Percentiles rank a stretch among this genome's conserved stretches.
phyloP scores from a whole-genome alignment of 2,113 vertebrate species.

The Glaucidium brasilianum region DNA sequence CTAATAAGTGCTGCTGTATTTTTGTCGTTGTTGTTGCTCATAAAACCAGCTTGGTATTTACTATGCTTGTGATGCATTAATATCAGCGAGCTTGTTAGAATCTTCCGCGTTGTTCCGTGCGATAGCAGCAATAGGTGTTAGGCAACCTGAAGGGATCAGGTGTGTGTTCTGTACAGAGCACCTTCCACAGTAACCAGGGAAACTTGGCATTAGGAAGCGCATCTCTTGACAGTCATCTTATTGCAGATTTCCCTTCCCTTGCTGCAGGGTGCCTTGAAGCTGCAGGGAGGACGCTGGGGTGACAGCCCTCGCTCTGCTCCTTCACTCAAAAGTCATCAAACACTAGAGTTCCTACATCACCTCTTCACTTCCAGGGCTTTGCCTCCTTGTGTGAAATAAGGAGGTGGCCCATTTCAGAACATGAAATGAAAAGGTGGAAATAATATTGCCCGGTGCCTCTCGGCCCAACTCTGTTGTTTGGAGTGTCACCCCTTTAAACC shows the following conservation, averaged over 20 bases:
- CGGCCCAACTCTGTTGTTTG: background rate
- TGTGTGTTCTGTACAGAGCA: background rate
- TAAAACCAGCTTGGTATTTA: background rate
- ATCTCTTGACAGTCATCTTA: background rate
- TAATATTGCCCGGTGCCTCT: background rate
- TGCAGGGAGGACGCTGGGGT: background rate
- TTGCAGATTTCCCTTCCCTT: background rate
- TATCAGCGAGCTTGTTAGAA: background rate
- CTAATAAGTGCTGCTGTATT: background rate
- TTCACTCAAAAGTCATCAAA: background rate
- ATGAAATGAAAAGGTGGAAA: background rate
- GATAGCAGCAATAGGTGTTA: too few relatives aligned
- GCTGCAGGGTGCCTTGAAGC: background rate
- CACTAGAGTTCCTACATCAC: accelerated
- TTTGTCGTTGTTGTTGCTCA: background rate
- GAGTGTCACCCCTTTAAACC: background rate
- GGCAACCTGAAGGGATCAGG: background rate
- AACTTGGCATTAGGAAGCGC: background rate
- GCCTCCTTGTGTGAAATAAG: too few relatives aligned
- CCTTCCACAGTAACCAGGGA: background rate
- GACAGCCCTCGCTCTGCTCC: background rate
- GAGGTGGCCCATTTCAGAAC: background rate
- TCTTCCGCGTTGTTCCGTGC: background rate
- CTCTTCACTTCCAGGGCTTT: background rate
- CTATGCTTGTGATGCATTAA: background rate